Percentiles rank a stretch among this genome's conserved stretches.
Evolutionary conservation across 92 coral and sea anemone genomes (phyloP).

Genomic region (Zoanthus sansibaricus): DNA sequence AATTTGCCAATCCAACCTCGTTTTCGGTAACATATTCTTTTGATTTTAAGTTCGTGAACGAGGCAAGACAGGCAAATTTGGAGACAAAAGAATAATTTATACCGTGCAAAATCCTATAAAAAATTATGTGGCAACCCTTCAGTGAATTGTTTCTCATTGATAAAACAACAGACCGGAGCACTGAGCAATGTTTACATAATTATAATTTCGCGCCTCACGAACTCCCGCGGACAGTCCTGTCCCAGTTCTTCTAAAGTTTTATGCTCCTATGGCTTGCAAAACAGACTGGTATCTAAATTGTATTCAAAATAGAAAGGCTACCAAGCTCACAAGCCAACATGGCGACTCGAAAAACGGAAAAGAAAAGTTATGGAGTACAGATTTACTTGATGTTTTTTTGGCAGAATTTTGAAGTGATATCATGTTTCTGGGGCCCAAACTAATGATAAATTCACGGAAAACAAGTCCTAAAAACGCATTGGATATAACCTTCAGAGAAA

Average conservation of each 20-base stretch:
- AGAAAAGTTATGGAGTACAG: constrained; percentile 11
- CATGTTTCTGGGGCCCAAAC: constrained; percentile 18
- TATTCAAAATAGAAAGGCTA: no score
- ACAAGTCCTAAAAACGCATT: neutral
- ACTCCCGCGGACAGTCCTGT: constrained; percentile 6
- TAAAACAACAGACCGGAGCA: constrained; percentile 17
- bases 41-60: no score
- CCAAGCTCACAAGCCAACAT: constrained; percentile 26
- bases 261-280: constrained; percentile 16
- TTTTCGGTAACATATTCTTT: no score
- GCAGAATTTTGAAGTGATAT: constrained; percentile 21
- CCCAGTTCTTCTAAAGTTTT: neutral
- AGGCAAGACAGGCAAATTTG: no score
- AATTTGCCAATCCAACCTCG: no score
- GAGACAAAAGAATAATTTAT: no score
- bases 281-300: constrained; percentile 2
- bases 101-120: no score
- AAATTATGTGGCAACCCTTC: neutral
- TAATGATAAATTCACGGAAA: constrained; percentile 9
- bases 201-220: neutral
- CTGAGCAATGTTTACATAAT: constrained; percentile 11
- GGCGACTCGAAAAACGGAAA: constrained; percentile 27
- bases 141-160: constrained; percentile 18
- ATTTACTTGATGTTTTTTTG: constrained; percentile 37
- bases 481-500: no score